Evolutionary conservation across 2,797 vertebrate genomes (phyloP), one percentile per base, ranked within the genome.

Genomic region (Spatula clypeata): DNA sequence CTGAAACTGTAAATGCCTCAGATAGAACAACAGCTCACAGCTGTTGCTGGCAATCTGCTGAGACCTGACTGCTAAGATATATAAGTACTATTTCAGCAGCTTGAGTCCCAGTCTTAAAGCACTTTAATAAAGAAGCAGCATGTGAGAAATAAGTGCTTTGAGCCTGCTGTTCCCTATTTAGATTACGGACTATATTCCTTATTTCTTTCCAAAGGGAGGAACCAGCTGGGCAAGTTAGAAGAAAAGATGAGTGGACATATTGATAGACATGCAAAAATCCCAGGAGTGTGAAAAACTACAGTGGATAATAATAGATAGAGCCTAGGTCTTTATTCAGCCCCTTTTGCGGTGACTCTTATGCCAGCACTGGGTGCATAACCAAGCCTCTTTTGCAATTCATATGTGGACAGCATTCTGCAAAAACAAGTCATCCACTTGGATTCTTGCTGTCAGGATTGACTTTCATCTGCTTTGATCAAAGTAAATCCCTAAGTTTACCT

Each of bases 381-480:
- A 49, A 42, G 58, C 38, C 27, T 86, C 27, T 65, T 66, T 76
- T 42, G 34, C 64, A 80, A 64, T 91, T 92, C 45, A 12, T 58
- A 54, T 95, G 77, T 76, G 58, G 76, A 40, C 21, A 84, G 67
- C 36, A 66, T 93, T 72, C 74, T 93, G 62, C 38, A 82, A 85
- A 82, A 92, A 24, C 57, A 49, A 79, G 69, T 82, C 6, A 45
- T 70, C 57, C 88, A 45, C 79, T 79, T 79, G 74, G n/a, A 70
- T 73, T 94, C 86, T 88, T 4, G 6, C 24, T 86, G 57, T 82
- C 66, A 62, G 70, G 42, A 49, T 74, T 58, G 58, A 29, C 42
- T 93, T 91, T 88, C 34, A 62, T 83, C 73, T 93, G 49, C 47
- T 66, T 90, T 75, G 38, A 79, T 91, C 42, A 90, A 93, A 94